Evolutionary conservation across 2,113 vertebrate species (phyloP).

Genomic region (Anolis carolinensis): DNA sequence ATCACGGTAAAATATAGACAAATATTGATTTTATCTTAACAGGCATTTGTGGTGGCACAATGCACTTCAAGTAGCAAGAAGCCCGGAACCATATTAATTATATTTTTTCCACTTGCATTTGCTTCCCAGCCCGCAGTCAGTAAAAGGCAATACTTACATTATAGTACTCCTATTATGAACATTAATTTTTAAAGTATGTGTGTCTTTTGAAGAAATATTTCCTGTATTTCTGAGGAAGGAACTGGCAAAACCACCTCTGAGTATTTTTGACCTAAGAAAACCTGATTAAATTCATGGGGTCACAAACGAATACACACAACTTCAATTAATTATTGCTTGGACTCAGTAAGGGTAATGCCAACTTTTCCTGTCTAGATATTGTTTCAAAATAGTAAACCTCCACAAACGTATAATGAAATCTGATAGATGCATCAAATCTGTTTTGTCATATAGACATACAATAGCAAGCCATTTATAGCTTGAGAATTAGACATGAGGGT

Average conservation of each 20-base stretch:
- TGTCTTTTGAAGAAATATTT: neutral
- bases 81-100: neutral
- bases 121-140: neutral
- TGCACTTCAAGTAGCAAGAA: neutral
- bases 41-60: neutral
- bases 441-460: neutral
- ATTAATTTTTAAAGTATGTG: neutral
- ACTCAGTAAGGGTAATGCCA: neutral
- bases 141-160: neutral
- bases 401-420: neutral
- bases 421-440: neutral
- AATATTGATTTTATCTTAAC: neutral
- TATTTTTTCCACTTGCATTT: neutral
- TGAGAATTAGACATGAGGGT: neutral
- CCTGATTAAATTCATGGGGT: no score
- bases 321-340: no score
- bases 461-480: neutral
- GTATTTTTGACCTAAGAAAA: no score
- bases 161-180: neutral
- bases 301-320: neutral
- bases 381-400: neutral
- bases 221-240: no score
- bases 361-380: neutral
- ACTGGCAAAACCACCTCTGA: no score
- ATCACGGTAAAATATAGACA: neutral